Evolutionary conservation across 2,888 invertebrate genomes (phyloP), one percentile per base, ranked within the genome.

Genomic region (Caenorhabditis japonica): DNA sequence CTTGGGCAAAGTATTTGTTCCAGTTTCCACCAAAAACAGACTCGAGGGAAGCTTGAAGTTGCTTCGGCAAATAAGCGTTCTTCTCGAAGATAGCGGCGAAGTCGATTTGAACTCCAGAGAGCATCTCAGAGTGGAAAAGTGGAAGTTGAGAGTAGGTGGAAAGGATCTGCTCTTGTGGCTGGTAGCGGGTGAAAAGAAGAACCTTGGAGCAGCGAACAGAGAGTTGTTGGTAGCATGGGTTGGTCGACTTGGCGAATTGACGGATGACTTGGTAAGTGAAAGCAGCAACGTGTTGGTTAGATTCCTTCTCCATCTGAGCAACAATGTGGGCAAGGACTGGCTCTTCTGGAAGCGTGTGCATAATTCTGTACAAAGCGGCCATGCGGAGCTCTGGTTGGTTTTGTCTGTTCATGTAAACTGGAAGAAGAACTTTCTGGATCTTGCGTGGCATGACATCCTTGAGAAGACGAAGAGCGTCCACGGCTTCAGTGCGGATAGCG

Each of bases 381-480:
- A 82, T 79, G 34, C 86, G 80, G 66, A 86, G 58, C 47, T 82
- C 81, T 52, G 82, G 74, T 19, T 52, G 55, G 62, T 85, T 80
- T 13, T 47, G 60, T 13, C 53, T 69, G 80, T 83, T 79, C 76
- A 68, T 70, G 77, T 73, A 81, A 60, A 86, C 58, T 49, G 86
- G 85, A 76, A 86, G 76, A 44, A 86, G 74, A 25, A 84, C 38
- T 30, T 58, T 61, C 55, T 70, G 69, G 39, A 76, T 56, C 55
- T 75, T 75, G 52, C 59, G 61, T 62, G 75, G 75, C 73, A 77
- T 75, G 15, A 68, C 46, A 33, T 76, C 58, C 34, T 39, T 41
- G 43, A 58, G 69, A 53, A 70, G 80, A 38, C 85, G 83, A 33
- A 86, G 76, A 46, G 85, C 79, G 23, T 82, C 79, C 62, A 86